Percentiles rank a stretch among this genome's conserved stretches.
phyloP scores from a whole-genome alignment of 1,140 invertebrate genomes.

The Oncopeltus fasciatus region DNA sequence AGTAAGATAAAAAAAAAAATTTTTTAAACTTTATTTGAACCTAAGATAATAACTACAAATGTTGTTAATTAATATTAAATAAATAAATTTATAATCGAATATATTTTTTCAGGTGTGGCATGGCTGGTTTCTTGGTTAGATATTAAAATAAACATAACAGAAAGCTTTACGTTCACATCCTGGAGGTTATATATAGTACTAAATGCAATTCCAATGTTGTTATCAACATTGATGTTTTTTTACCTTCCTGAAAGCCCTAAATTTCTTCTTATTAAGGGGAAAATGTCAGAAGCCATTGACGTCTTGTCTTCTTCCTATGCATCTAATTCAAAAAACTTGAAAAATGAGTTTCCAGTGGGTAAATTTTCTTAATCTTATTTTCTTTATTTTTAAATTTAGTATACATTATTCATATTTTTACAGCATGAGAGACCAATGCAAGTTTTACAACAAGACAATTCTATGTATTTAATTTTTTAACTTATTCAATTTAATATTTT shows the following conservation, averaged over 20 bases:
- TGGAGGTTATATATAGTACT: background rate
- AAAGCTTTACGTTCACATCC: background rate
- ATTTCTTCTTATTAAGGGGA: background rate
- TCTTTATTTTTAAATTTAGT: no score
- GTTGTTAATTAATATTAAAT: no score
- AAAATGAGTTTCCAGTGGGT: background rate
- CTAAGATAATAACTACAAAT: no score
- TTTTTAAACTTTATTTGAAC: no score
- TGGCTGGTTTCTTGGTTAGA: background rate
- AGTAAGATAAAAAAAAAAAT: no score
- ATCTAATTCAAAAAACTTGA: background rate
- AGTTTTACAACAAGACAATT: no score
- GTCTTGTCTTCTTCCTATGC: background rate
- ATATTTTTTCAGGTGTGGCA: background rate
- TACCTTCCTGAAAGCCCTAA: background rate
- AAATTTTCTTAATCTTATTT: no score
- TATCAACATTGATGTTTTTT: background rate
- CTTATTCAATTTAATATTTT: no score
- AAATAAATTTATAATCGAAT: no score
- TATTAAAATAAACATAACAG: background rate
- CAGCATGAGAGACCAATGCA: no score
- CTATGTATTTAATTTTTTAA: no score
- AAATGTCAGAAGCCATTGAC: background rate
- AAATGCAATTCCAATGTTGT: background rate
- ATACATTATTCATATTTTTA: no score